phyloP scores from a whole-genome alignment of 2,888 invertebrate genomes.

The Aspidiotus destructor region DNA sequence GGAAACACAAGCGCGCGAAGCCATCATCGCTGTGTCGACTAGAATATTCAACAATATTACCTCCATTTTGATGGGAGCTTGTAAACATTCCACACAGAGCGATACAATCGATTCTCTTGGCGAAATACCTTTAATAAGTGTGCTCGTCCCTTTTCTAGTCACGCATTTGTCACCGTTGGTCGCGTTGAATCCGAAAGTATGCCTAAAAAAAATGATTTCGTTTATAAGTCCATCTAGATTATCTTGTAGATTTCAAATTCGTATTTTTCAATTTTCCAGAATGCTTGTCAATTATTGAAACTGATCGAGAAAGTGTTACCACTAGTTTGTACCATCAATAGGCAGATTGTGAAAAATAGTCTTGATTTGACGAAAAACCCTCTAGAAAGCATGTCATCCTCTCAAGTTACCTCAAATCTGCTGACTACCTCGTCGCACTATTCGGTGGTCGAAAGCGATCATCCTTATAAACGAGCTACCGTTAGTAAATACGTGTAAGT shows the following conservation, averaged over 20 bases:
- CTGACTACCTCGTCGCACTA: conserved; percentile 75
- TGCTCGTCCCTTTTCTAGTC: conserved; percentile 14
- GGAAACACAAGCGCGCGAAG: conserved; percentile 24
- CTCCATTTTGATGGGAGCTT: conserved; percentile 5
- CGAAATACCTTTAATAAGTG: conserved; percentile 14
- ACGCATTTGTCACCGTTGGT: conserved; percentile 25
- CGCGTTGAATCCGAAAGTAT: conserved; percentile 18
- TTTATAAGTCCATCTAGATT: too few relatives aligned
- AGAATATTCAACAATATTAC: conserved; percentile 11
- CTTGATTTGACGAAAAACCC: conserved; percentile 36
- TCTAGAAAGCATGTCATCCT: conserved; percentile 37
- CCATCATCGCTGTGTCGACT: conserved; percentile 15
- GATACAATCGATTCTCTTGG: conserved; percentile 10
- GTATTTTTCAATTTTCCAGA: conserved; percentile 46
- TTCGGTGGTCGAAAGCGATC: conserved; percentile 88
- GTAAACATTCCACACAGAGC: conserved; percentile 3
- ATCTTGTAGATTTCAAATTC: too few relatives aligned
- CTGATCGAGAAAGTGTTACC: conserved; percentile 81
- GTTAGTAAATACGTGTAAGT: conserved; percentile 69
- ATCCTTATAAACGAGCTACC: conserved; percentile 85
- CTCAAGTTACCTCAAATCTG: conserved; percentile 36
- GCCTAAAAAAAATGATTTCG: not conserved
- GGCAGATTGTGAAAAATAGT: conserved; percentile 33
- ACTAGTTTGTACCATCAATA: conserved; percentile 74
- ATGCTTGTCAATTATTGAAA: conserved; percentile 73